Evolutionary conservation across 2,888 invertebrate genomes (phyloP), one percentile per base, ranked within the genome.

Genomic region (Oeneis ivallda): DNA sequence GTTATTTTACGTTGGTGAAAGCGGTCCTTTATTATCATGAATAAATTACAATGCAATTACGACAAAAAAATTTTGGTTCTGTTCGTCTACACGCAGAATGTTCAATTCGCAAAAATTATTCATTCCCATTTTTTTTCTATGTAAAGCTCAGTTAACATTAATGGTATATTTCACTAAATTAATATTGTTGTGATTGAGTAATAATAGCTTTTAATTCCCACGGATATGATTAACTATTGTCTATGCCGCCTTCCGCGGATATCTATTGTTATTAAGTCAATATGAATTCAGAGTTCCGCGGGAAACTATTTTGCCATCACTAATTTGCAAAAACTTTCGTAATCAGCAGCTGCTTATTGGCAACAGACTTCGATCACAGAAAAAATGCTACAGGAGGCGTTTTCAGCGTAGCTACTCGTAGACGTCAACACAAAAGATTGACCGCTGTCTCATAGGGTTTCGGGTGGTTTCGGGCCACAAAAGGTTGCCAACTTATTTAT

Each of bases 141-240:
- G 13, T 32, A 32, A 53, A 57, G 43, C 19, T n/a, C n/a, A n/a
- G n/a, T n/a, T n/a, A 43, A 43, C 56, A 19, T 56, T 56, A 41
- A 11, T 26, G 26, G 17, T 8, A 19, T 41, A 13, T n/a, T 57
- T 57, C 41, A 13, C 32, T 57, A 57, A 5, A 57, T 43, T 43
- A 19, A 56, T 19, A 41, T 41, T 43, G 57, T 10, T 41, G 43
- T 57, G 45, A 43, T 57, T n/a, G 39, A 37, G 54, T 37, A 54
- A 54, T 37, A 54, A 37, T 37, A 10, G 37, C 17, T 37, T 57
- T 32, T 57, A 43, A 43, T 32, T 57, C 43, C 57, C 57, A 57
- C 57, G 43, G 43, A 57, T 57, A 43, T 57, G 56, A 41, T 41
- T 57, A 57, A 8, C 43, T n/a, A 57, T 57, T 57, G 57, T 57